These are phyloP conservation scores for Ciconia maguari DNA, from an alignment of 2,113 vertebrate species.

Conservation along the genomic window DNA sequence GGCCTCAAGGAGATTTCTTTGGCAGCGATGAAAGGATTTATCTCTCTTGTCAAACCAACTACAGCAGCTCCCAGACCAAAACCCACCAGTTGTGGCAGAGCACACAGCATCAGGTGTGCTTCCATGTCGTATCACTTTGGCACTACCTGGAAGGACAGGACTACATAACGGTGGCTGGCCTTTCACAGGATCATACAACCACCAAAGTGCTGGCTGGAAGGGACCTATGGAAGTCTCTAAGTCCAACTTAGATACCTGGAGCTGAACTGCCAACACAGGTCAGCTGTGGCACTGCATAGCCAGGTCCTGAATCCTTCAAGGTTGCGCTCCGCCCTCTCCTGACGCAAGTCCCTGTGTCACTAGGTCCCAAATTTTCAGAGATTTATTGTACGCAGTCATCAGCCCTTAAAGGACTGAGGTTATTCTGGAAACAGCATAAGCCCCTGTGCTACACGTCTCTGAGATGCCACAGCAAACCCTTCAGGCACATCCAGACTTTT, in stretches of 20 bases:
- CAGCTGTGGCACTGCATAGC: background rate
- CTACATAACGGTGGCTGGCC: accelerated
- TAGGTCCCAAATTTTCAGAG: background rate
- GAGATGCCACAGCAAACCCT: background rate
- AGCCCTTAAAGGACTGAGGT: background rate
- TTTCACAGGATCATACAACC: background rate
- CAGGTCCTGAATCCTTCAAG: background rate
- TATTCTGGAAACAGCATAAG: background rate
- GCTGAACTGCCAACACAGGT: background rate
- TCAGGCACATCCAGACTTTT: background rate
- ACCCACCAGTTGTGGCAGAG: background rate
- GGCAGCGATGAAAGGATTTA: background rate
- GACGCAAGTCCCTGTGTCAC: background rate
- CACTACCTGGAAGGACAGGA: background rate
- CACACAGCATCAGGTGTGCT: background rate
- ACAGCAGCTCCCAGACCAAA: background rate
- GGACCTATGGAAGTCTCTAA: background rate
- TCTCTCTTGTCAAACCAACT: background rate
- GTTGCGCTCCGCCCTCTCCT: background rate
- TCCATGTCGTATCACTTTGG: background rate
- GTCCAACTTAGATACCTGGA: background rate
- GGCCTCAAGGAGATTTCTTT: background rate
- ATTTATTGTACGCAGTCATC: background rate
- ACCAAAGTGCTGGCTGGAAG: background rate
- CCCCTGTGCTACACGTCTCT: background rate